Base-by-base conservation (phyloP, 2,113 vertebrate species). In the Scomber scombrus region DNA sequence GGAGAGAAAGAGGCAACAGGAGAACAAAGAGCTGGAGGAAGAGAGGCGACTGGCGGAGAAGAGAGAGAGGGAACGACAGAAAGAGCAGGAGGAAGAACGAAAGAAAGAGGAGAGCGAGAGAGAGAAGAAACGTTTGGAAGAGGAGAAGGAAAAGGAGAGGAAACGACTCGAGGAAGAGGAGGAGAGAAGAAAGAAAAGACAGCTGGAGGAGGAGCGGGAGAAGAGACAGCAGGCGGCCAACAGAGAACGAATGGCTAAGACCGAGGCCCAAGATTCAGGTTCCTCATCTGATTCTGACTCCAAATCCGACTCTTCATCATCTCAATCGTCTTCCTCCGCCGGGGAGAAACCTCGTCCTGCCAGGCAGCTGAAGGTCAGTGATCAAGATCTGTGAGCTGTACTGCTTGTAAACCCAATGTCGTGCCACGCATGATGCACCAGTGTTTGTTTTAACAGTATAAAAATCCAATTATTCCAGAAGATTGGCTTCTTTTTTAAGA, bases 251-350 rank as follows among this genome's bases (percentile, higher is more conserved):
- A 26, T 61, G 67, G 62, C n/a, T 43, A 69, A 75, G 49, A 63
- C 75, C 6, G 16, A 85, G 6, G 46, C 60, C 21, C 89, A 82
- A 75, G 88, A 93, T 46, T 85, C 85, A 15, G 88, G 57, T n/a
- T 94, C 94, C 31, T 93, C 93, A 47, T 95, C 94, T 6, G 95
- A 95, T 80, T 93, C 94, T 3, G 94, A 95, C 81, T 94, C 94
- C 61, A 91, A 85, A 61, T 91, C 92, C 2, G 88, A 91, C 58
- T 93, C 93, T 1, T 94, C 93, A 18, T 93, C 95, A 8, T 93
- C 94, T 31, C 89, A 82, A 3, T 88, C 84, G 2, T 93, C 91
- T 1, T 87, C 93, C 45, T 89, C 85, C 19, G 73, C 87, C 1
- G 57, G 50, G 23, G 80, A 85, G 26, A 90, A 93, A 81, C 81